Base-by-base conservation (phyloP, 2,113 vertebrate genomes). In the Tyrannus savana region DNA sequence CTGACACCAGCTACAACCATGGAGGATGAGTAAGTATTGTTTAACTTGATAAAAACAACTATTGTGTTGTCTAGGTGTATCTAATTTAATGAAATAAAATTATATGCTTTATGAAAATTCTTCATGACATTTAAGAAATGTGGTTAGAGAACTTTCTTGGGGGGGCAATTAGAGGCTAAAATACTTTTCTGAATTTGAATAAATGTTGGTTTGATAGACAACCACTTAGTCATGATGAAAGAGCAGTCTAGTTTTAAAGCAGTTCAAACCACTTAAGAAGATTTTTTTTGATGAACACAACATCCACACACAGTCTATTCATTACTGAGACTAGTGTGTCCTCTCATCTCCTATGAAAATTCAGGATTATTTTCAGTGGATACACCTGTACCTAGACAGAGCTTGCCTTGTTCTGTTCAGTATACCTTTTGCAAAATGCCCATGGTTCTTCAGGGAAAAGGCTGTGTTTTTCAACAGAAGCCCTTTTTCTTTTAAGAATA, bases 41-140 rank as follows among this genome's bases (percentile, higher is more conserved):
- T 93, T 87, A 89, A 78, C 78, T 84, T 89, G 0, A 33, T 67
- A 56, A 59, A 89, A 93, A 84, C 73, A 81, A 76, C 64, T 84
- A 89, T 96, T 30, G 22, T 92, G 77, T 95, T 95, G 87, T 94
- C 89, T 94, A 96, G 94, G 95, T 96, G 74, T 62, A 89, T 91
- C 81, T 96, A 94, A 89, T 94, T 84, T 87, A 94, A 89, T 95
- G 91, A 93, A 93, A 84, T 47, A 87, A 94, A 96, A 96, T 95
- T 81, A 92, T 5, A 78, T 84, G 84, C 87, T 94, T 77, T 82
- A 59, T 94, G 64, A 58, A 93, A 95, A 94, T 87, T 62, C 59
- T 89, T 56, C 30, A 8, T 84, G 84, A 90, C 87, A 72, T 69
- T 88, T 86, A 88, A 92, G 95, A 94, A 81, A 91, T 89, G 42